Evolutionary conservation across 2,113 vertebrate genomes (phyloP), one percentile per base, ranked within the genome.

Genomic region (Crotalus viridis): DNA sequence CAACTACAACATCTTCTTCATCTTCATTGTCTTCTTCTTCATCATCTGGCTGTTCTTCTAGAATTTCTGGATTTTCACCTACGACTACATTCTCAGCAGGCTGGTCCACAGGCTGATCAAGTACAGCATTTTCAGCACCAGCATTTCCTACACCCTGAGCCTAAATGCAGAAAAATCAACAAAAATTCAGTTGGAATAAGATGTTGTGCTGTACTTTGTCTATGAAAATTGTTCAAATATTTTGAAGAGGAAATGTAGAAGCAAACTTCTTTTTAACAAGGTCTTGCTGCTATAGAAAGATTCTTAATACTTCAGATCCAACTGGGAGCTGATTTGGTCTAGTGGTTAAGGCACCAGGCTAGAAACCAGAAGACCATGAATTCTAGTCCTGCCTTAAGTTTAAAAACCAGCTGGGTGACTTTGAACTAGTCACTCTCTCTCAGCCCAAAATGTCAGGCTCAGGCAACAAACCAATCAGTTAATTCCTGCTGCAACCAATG

Each of bases 1-100:
- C 99, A 15, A 98, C 98, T 10, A 98, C 98, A 0, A 98, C 98
- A 2, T 99, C 99, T 4, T 99, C 99, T 81, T 99, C 99, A 4
- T 99, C 99, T 74, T 99, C 99, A 0, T 99, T 98, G 28, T 98
- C 99, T 3, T 99, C 98, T 85, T 99, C 99, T 10, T 99, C 98
- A 28, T 99, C 98, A 91, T 99, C 99, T 0, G 95, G 98, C 94
- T 98, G 98, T 39, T 99, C 98, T 22, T 98, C 98, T 94, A 98
- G 98, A 5, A 96, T 97, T 7, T 99, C 98, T 1, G 98, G 98
- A 92, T 98, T 98, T 93, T 99, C 98, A 0, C 98, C 98, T 3
- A 98, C 98, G 54, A 98, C 98, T 17, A 97, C 98, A 1, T 99
- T 98, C 95, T 98, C 98, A 3, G 98, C 98, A 51, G 98, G 98